A percentile compares a stretch with the other conserved stretches of the same genome.
These are phyloP conservation scores for Sebastolobus alascanus DNA, from an alignment of 2,797 vertebrate genomes.

Conservation along the genomic window DNA sequence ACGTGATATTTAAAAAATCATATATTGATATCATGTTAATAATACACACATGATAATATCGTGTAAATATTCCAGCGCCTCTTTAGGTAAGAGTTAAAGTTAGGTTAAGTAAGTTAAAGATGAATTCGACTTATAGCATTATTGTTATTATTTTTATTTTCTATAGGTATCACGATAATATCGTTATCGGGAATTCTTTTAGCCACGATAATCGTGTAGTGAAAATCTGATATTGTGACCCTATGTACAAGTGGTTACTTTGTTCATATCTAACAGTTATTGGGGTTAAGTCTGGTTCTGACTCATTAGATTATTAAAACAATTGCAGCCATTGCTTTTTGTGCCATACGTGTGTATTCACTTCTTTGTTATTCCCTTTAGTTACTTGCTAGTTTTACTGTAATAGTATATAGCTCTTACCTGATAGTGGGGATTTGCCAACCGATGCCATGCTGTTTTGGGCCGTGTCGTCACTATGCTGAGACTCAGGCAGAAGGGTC, in stretches of 20 bases:
- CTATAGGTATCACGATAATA: too few relatives aligned
- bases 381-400: background rate
- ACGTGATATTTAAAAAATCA: too few relatives aligned
- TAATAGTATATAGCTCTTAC: slow-evolving; percentile 52
- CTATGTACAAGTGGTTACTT: background rate
- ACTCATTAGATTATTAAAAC: background rate
- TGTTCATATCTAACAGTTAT: background rate
- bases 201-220: too few relatives aligned
- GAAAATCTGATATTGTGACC: too few relatives aligned
- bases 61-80: too few relatives aligned
- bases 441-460: slow-evolving; percentile 78
- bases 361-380: background rate
- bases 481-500: slow-evolving; percentile 71
- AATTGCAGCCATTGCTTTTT: background rate
- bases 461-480: slow-evolving; percentile 65
- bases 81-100: too few relatives aligned
- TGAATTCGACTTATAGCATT: too few relatives aligned
- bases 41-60: too few relatives aligned
- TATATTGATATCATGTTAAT: too few relatives aligned
- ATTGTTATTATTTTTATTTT: too few relatives aligned
- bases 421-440: slow-evolving; percentile 73
- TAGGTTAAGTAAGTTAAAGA: too few relatives aligned
- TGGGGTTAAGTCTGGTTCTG: background rate
- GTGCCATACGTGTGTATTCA: background rate
- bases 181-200: too few relatives aligned